Conservation (phyloP, 2,888 invertebrate species). For the Panzeria rudis region DNA sequence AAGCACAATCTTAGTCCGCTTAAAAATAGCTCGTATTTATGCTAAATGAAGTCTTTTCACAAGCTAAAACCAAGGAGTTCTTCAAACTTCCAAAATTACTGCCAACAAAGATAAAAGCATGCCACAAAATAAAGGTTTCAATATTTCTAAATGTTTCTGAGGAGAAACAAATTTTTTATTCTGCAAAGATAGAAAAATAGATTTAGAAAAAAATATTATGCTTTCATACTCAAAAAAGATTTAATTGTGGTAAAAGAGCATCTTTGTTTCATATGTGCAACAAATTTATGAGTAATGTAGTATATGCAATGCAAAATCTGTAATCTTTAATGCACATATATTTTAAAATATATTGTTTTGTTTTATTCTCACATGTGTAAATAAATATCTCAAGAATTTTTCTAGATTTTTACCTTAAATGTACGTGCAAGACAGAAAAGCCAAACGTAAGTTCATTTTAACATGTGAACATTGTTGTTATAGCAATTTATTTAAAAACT, state of each 20-base stretch:
- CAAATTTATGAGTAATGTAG: background rate
- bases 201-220: background rate
- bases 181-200: background rate
- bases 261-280: background rate
- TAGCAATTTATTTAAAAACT: conserved; percentile 64
- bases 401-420: conserved; percentile 32
- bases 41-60: too few relatives aligned
- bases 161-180: background rate
- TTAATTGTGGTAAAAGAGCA: background rate
- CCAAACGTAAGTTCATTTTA: conserved; percentile 21
- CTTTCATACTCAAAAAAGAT: background rate
- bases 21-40: too few relatives aligned
- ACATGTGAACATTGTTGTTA: conserved; percentile 37
- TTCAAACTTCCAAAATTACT: too few relatives aligned
- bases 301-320: background rate
- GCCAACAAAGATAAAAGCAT: too few relatives aligned
- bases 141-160: too few relatives aligned
- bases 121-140: too few relatives aligned
- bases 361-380: conserved; percentile 5
- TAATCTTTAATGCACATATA: background rate
- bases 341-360: background rate
- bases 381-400: conserved; percentile 12
- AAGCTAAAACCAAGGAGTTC: too few relatives aligned
- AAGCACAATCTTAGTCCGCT: too few relatives aligned
- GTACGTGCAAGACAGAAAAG: background rate